These are phyloP conservation scores for Cairina moschata DNA, from an alignment of 2,113 vertebrate genomes.

Conservation along the genomic window DNA sequence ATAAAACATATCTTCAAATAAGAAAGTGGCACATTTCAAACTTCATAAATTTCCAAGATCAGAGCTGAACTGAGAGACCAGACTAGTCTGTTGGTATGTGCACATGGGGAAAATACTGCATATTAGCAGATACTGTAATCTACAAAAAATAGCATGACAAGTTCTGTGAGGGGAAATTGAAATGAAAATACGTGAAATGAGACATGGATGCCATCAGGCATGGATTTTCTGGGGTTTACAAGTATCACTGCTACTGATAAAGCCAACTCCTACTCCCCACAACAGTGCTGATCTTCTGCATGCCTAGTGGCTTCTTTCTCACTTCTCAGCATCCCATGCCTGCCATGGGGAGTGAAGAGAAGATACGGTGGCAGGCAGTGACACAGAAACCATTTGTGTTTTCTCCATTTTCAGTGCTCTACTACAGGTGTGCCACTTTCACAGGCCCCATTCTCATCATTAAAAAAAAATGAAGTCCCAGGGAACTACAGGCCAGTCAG, in stretches of 20 bases:
- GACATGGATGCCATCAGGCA: background rate
- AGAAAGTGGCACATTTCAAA: background rate
- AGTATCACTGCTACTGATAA: background rate
- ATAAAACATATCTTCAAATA: background rate
- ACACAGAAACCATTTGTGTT: slow-evolving; percentile 27
- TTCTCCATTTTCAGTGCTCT: background rate
- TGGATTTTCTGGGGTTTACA: background rate
- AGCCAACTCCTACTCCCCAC: background rate
- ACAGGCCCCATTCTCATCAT: background rate
- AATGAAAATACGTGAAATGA: background rate
- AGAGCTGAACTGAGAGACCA: background rate
- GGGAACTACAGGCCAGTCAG: no score
- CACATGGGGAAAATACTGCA: background rate
- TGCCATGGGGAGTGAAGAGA: background rate
- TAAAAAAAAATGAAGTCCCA: no score
- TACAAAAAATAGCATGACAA: background rate
- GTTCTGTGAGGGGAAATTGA: background rate
- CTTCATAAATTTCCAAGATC: background rate
- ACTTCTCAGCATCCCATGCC: slow-evolving; percentile 18
- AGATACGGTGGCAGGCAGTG: slow-evolving; percentile 23
- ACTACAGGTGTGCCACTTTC: background rate
- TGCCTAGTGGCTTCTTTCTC: background rate
- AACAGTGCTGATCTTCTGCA: background rate
- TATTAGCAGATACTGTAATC: background rate
- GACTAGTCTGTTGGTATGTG: background rate